phyloP scores from a whole-genome alignment of 2,888 invertebrate genomes.

The Diaprepes abbreviatus region DNA sequence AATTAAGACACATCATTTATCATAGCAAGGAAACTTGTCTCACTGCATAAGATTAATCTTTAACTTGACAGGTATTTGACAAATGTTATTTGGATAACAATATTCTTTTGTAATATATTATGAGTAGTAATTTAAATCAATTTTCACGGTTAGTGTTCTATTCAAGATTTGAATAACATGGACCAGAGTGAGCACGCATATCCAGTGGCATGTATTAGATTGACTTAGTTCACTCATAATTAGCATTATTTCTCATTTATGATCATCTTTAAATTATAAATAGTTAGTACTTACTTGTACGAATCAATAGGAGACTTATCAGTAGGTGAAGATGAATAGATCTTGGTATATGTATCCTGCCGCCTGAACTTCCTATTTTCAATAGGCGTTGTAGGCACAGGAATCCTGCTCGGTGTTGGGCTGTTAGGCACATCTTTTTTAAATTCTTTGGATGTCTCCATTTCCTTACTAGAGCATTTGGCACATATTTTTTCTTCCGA shows the following conservation, averaged over 20 bases:
- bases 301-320: slow-evolving; percentile 46
- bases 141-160: too few species aligned
- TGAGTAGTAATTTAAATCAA: too few species aligned
- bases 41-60: background rate
- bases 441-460: slow-evolving; percentile 51
- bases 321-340: slow-evolving; percentile 56
- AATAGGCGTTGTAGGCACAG: slow-evolving; percentile 62
- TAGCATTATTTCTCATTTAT: too few species aligned
- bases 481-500: slow-evolving; percentile 52
- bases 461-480: slow-evolving; percentile 59
- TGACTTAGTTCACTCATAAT: too few species aligned
- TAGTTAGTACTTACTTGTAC: slow-evolving; percentile 49
- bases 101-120: background rate
- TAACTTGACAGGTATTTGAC: background rate
- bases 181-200: too few species aligned
- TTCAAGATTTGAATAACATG: too few species aligned
- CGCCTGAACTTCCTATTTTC: slow-evolving; percentile 65
- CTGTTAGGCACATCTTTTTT: slow-evolving; percentile 57
- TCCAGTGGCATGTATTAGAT: too few species aligned
- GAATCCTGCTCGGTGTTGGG: slow-evolving; percentile 63
- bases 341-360: slow-evolving; percentile 67
- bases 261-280: too few species aligned
- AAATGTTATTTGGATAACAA: background rate
- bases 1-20: background rate
- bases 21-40: too few species aligned